These are phyloP conservation scores for Polypterus senegalus DNA, from an alignment of 2,113 vertebrate genomes.

Conservation along the genomic window DNA sequence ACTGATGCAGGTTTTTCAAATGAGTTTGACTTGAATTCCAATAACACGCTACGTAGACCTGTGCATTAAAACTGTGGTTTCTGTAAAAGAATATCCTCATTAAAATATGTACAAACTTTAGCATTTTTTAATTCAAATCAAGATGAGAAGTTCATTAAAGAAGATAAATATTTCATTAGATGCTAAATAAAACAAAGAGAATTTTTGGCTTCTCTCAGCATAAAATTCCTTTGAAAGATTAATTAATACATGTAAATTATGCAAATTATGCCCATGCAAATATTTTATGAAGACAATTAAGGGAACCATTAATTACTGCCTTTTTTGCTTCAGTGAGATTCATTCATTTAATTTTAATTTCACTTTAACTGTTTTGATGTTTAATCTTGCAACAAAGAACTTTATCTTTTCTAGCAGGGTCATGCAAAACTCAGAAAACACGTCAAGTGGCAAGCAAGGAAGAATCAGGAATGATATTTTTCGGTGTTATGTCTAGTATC, in stretches of 20 bases:
- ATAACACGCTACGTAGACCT: slow-evolving; percentile 20
- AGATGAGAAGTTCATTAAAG: slow-evolving; percentile 99
- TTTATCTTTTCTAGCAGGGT: slow-evolving; percentile 91
- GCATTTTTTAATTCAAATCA: slow-evolving; percentile 96
- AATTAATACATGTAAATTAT: slow-evolving; percentile 99
- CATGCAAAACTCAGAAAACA: slow-evolving; percentile 88
- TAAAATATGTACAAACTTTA: slow-evolving; percentile 78
- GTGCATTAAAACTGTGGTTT: slow-evolving; percentile 24
- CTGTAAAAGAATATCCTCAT: slow-evolving; percentile 38
- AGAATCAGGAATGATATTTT: slow-evolving; percentile 70
- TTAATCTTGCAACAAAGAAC: slow-evolving; percentile 97
- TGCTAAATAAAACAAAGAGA: slow-evolving; percentile 99
- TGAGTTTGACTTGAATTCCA: too few relatives aligned
- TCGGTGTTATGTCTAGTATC: slow-evolving; percentile 63
- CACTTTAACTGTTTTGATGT: slow-evolving; percentile 99
- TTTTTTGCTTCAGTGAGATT: slow-evolving; percentile 99
- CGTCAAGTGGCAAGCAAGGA: slow-evolving; percentile 66
- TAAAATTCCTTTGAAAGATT: slow-evolving; percentile 99
- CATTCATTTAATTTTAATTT: slow-evolving; percentile 99
- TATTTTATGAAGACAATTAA: slow-evolving; percentile 99
- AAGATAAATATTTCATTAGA: slow-evolving; percentile 99
- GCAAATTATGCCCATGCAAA: slow-evolving; percentile 99
- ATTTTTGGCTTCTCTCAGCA: slow-evolving; percentile 99
- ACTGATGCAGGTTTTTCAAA: too few relatives aligned
- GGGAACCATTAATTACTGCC: slow-evolving; percentile 99